Percentiles rank a stretch among this genome's conserved stretches.
phyloP scores from a whole-genome alignment of 2,888 invertebrate species.

The Clistopyga incitator region DNA sequence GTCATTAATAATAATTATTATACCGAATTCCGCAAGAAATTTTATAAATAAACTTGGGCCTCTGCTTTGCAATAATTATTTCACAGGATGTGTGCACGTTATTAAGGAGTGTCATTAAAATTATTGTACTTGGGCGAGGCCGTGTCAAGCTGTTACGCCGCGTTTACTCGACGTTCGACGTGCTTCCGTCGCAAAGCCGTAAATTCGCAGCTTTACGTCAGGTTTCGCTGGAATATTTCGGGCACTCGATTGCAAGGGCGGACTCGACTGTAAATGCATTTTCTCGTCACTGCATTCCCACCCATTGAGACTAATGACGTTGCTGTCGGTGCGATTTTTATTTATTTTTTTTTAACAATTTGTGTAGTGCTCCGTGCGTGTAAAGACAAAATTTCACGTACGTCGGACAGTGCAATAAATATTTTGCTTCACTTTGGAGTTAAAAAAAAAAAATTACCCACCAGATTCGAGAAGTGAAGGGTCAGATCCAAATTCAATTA shows the following conservation, averaged over 20 bases:
- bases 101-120: not conserved
- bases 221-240: constrained; percentile 39
- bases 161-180: not conserved
- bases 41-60: not conserved
- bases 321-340: not conserved
- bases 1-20: not conserved
- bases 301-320: constrained; percentile 14
- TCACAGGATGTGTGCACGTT: not conserved
- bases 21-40: not conserved
- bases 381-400: no score
- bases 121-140: constrained; percentile 1
- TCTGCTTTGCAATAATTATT: constrained; percentile 1
- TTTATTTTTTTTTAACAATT: not conserved
- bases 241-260: constrained; percentile 17
- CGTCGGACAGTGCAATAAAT: no score
- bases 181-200: constrained; percentile 20
- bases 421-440: no score
- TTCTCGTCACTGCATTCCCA: constrained; percentile 5
- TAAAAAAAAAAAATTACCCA: no score
- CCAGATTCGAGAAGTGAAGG: no score
- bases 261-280: constrained; percentile 7
- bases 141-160: not conserved
- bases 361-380: no score
- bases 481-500: no score
- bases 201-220: constrained; percentile 45